A percentile compares a stretch with the other conserved stretches of the same genome.
Conservation (phyloP, 2,888 invertebrate species). For the Ochlodes sylvanus region DNA sequence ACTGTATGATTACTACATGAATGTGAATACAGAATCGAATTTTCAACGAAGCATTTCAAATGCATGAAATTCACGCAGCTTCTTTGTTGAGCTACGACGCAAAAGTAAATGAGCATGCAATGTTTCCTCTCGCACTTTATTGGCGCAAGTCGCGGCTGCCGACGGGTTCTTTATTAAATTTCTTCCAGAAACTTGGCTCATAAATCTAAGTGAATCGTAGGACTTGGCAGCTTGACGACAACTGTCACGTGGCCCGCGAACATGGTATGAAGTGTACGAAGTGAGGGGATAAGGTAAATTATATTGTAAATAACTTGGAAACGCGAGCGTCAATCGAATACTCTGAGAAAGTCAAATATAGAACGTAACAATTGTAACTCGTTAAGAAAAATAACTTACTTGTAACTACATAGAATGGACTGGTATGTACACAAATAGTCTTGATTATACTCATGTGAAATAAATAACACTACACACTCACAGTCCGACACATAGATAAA, state of each 20-base stretch:
- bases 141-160: slow-evolving; percentile 28
- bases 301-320: slow-evolving; percentile 2
- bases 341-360: too few relatives aligned
- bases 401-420: too few relatives aligned
- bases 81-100: not conserved
- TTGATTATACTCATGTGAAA: too few relatives aligned
- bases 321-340: too few relatives aligned
- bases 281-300: not conserved
- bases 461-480: too few relatives aligned
- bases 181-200: slow-evolving; percentile 36
- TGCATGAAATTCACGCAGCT: slow-evolving; percentile 1
- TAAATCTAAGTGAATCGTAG: slow-evolving; percentile 26
- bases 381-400: too few relatives aligned
- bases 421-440: too few relatives aligned
- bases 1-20: too few relatives aligned
- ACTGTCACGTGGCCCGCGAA: slow-evolving; percentile 22
- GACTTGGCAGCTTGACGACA: slow-evolving; percentile 23
- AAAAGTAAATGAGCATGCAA: slow-evolving; percentile 5
- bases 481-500: too few relatives aligned
- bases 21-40: not conserved
- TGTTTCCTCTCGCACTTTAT: slow-evolving; percentile 19
- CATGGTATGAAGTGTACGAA: slow-evolving; percentile 2
- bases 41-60: not conserved
- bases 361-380: too few relatives aligned
- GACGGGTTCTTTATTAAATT: slow-evolving; percentile 37